Evolutionary conservation across 2,113 vertebrate species (phyloP).

Genomic region (Cololabis saira): DNA sequence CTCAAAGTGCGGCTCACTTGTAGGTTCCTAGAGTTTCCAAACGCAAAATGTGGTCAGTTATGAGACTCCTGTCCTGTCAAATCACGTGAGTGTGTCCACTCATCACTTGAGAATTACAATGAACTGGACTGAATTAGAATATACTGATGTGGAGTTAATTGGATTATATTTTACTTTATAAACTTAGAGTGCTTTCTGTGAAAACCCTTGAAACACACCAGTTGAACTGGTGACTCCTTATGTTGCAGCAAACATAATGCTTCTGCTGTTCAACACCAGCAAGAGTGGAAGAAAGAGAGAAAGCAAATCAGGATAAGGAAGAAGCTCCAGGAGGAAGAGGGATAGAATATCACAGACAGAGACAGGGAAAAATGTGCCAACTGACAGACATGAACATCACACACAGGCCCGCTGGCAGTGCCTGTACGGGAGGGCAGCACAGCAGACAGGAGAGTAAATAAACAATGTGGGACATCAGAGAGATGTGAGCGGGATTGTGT

Average conservation of each 20-base stretch:
- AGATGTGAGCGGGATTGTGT: constrained; percentile 36
- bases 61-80: too few species aligned
- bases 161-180: neutral
- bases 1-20: too few species aligned
- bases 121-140: too few species aligned
- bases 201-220: neutral
- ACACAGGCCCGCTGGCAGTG: constrained; percentile 32
- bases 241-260: neutral
- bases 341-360: constrained; percentile 1
- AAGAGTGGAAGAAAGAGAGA: constrained; percentile 10
- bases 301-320: neutral
- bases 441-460: constrained; percentile 54
- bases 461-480: constrained; percentile 60
- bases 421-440: constrained; percentile 23
- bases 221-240: constrained; percentile 5
- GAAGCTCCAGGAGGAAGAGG: neutral
- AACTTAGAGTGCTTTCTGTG: neutral
- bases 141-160: too few species aligned
- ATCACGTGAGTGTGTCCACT: too few species aligned
- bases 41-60: too few species aligned
- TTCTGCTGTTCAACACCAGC: constrained; percentile 12
- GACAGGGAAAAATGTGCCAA: constrained; percentile 26
- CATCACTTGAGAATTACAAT: too few species aligned
- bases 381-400: constrained; percentile 44
- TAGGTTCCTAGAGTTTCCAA: too few species aligned